These are phyloP conservation scores for Taenioides sp. DNA, from an alignment of 2,797 vertebrate genomes.

Conservation along the genomic window DNA sequence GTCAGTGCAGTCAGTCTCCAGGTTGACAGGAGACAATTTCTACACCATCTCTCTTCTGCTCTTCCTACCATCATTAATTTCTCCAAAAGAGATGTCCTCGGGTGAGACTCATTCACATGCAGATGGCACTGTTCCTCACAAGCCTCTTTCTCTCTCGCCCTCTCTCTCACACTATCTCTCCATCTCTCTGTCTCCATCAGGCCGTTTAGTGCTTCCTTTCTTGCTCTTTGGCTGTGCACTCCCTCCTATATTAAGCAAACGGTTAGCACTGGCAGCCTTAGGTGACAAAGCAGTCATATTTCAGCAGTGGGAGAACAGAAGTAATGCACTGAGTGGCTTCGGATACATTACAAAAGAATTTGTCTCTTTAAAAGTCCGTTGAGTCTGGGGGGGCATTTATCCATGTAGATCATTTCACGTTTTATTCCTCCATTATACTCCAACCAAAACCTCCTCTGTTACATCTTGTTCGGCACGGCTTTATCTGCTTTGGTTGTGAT, in stretches of 20 bases:
- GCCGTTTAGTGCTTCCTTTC: constrained; percentile 61
- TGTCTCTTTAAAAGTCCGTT: constrained; percentile 76
- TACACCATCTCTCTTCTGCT: constrained; percentile 68
- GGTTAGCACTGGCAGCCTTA: constrained; percentile 74
- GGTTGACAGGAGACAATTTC: constrained; percentile 54
- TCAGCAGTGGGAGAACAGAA: constrained; percentile 67
- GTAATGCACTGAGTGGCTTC: constrained; percentile 70
- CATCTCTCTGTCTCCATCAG: constrained; percentile 61
- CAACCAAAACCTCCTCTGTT: constrained; percentile 29
- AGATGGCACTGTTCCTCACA: constrained; percentile 72
- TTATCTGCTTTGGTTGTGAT: constrained; percentile 22
- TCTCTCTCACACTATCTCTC: constrained; percentile 51
- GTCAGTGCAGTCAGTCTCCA: constrained; percentile 53
- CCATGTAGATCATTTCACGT: constrained; percentile 64
- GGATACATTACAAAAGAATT: constrained; percentile 79
- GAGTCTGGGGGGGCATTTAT: constrained; percentile 66
- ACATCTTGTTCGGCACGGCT: constrained; percentile 11
- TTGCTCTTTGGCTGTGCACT: constrained; percentile 58
- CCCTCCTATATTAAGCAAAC: constrained; percentile 67
- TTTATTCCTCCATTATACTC: constrained; percentile 44
- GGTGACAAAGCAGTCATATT: constrained; percentile 81
- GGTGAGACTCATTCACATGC: constrained; percentile 81
- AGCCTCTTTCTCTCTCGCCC: constrained; percentile 58
- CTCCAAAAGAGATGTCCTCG: constrained; percentile 78
- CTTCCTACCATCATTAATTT: constrained; percentile 82